Evolutionary conservation across 2,113 vertebrate species (phyloP).

Genomic region (Malurus elegans): DNA sequence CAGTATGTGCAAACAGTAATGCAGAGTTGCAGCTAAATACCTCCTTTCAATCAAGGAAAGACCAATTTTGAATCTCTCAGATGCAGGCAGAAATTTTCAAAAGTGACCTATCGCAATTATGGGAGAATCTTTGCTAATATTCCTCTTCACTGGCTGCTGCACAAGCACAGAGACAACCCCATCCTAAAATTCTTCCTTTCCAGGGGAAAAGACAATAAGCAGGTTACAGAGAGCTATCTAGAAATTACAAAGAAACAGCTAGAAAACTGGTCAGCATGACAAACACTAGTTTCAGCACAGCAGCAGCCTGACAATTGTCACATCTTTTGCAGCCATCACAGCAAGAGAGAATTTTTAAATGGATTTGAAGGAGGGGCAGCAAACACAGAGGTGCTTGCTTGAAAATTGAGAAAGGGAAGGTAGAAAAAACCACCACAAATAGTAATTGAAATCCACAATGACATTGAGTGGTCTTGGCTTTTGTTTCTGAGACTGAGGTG

Average conservation of each 20-base stretch:
- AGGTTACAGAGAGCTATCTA: neutral
- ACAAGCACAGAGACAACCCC: neutral
- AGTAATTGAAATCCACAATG: neutral
- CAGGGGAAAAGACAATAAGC: neutral
- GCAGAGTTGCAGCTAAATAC: neutral
- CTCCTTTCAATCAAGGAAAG: neutral
- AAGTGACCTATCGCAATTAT: neutral
- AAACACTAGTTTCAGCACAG: constrained; percentile 9
- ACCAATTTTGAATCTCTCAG: neutral
- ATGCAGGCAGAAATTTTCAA: neutral
- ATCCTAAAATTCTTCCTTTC: neutral
- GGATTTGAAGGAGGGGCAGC: constrained; percentile 11
- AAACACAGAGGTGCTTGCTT: neutral
- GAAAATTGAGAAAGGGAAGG: neutral
- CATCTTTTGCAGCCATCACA: constrained; percentile 32
- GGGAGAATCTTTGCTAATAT: neutral
- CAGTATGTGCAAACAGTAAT: neutral
- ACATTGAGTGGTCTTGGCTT: neutral
- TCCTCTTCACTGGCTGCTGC: neutral
- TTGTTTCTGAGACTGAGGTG: neutral
- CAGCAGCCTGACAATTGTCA: constrained; percentile 1
- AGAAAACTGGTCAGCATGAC: neutral
- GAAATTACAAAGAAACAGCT: neutral
- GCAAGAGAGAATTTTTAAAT: neutral
- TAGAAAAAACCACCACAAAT: neutral